Base-by-base conservation (phyloP, 92 coral and sea anemone genomes). In the Parazoanthus swiftii region DNA sequence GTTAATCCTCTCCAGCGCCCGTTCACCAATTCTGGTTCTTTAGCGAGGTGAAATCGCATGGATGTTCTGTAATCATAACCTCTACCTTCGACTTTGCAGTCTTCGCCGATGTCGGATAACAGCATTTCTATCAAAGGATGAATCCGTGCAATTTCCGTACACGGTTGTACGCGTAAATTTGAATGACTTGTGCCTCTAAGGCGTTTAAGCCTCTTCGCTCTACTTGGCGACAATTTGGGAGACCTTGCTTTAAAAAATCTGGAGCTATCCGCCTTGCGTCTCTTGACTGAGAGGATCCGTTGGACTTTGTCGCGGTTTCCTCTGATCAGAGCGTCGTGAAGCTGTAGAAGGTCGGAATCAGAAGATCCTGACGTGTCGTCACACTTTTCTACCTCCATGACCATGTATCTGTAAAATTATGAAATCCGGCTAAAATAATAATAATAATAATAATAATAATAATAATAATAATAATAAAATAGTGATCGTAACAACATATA, bases 1-100 rank as follows among this genome's bases (percentile, higher is more conserved):
- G 77, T 71, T 21, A 84, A 5, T 7, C 87, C 87, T 29, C 79
- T 84, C 87, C 87, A 84, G n/a, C 51, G 58, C 38, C 29, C 44
- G 11, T 36, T 50, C 14, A 84, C 87, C 26, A 84, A 20, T 7
- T 46, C 78, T 71, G 79, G 87, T 29, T 84, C 79, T 71, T 46
- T 72, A 3, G 68, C 79, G 44, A 84, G 87, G 16, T 26, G 26
- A 84, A 84, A 29, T 14, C 87, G 79, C 43, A 84, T 20, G n/a
- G 44, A 26, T 48, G 43, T 74, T 20, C 35, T 33, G 48, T 44
- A 38, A 10, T 84, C 59, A 13, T 36, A 15, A 25, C 14, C 43
- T 11, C 21, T 43, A 16, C 36, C 33, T 23, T 23, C 86, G n/a
- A 21, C 86, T 38, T 70, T 21, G 38, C 21, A 33, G 71, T 29